Base-by-base conservation (phyloP, 1,140 invertebrate genomes). In the Meloidogyne floridensis region DNA sequence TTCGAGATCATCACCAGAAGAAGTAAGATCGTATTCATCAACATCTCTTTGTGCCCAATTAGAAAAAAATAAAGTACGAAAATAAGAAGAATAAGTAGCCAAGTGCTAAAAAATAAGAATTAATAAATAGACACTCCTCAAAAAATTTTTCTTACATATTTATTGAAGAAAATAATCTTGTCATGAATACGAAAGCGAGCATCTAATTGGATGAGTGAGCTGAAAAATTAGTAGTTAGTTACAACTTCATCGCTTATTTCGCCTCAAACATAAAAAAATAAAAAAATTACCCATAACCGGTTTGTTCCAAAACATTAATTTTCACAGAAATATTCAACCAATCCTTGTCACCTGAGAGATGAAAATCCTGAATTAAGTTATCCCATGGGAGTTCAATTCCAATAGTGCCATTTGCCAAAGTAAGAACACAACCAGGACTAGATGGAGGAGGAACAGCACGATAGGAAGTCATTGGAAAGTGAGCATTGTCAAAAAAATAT, bases 361-460 rank as follows among this genome's bases (percentile, higher is more conserved):
- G 59, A 65, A 65, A 65, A 6, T 65, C 59, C 10, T 65, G 15
- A 65, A 65, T 65, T 65, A 65, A 65, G 2, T 65, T 65, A 7
- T 65, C 59, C 59, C 59, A 65, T 6, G 59, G 59, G n/a, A 65
- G 13, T n/a, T 65, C 59, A 18, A 65, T n/a, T 65, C 59, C 59
- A n/a, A 65, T 65, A 65, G 59, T 65, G n/a, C 59, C 59, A 65
- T 65, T 65, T 7, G 59, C n/a, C n/a, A 65, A n/a, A n/a, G 59
- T 65, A n/a, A 65, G n/a, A 7, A 65, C 59, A 65, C 59, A 65
- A 2, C n/a, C 59, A 65, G 15, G 15, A 1, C 59, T 47, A 47
- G 47, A 4, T 47, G 47, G 59, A 65, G 59, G n/a, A 65, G 59
- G 15, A 6, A 15, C n/a, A n/a, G 59, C n/a, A 8, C 59, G n/a